These are phyloP conservation scores for Pollenia labialis DNA, from an alignment of 2,888 invertebrate species.

Conservation along the genomic window DNA sequence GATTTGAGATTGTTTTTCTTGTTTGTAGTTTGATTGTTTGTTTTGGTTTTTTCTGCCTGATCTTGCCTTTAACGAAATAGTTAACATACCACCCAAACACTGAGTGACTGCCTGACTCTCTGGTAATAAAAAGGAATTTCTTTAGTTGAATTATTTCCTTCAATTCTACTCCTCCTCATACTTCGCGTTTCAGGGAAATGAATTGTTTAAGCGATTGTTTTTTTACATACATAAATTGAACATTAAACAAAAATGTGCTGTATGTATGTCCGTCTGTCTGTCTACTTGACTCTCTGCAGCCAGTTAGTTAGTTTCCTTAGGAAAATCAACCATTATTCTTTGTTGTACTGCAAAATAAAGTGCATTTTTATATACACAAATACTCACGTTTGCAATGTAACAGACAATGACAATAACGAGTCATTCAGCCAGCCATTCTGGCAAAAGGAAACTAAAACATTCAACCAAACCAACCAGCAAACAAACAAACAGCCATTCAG, in stretches of 20 bases:
- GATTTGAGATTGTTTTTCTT: constrained; percentile 63
- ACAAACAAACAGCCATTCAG: constrained; percentile 4
- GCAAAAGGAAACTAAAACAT: neutral
- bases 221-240: constrained; percentile 69
- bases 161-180: constrained; percentile 41
- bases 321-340: constrained; percentile 51
- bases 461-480: neutral
- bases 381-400: constrained; percentile 65
- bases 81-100: constrained; percentile 74
- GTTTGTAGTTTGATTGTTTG: neutral
- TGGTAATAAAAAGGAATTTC: constrained; percentile 72
- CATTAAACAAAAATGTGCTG: constrained; percentile 64
- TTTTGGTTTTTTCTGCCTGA: neutral
- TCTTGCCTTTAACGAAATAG: constrained; percentile 69
- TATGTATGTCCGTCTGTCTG: constrained; percentile 27
- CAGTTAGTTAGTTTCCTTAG: constrained; percentile 52
- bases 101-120: constrained; percentile 66
- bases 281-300: neutral
- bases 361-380: constrained; percentile 63
- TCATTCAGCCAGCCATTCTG: constrained; percentile 51
- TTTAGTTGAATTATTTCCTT: constrained; percentile 66
- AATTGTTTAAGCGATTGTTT: constrained; percentile 10
- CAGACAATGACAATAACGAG: constrained; percentile 66
- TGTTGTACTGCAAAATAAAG: constrained; percentile 47
- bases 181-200: constrained; percentile 3